Conservation (phyloP, 2,113 vertebrate species). For the Xyrauchen texanus region DNA sequence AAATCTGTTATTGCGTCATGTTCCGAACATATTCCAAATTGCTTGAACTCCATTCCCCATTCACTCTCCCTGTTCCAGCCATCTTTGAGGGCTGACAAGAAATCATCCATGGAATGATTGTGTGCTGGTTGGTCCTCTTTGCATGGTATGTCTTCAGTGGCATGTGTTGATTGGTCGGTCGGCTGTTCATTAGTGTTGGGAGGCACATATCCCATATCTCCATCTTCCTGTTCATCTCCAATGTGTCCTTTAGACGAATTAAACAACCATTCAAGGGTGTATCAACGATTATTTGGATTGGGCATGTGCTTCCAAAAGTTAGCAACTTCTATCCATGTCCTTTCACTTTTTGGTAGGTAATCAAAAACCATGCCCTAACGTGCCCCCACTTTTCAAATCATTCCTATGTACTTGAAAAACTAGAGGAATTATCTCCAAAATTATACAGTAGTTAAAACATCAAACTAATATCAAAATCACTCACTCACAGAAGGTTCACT, state of each 20-base stretch:
- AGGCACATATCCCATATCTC: neutral
- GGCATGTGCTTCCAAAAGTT: no score
- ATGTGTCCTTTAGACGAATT: conserved; percentile 9
- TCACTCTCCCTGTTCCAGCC: neutral
- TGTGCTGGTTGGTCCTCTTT: conserved; percentile 1
- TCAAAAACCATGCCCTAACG: no score
- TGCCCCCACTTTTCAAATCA: no score
- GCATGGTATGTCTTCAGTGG: conserved; percentile 32
- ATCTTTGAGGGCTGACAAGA: conserved; percentile 57
- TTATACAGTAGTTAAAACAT: no score
- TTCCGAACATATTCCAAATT: conserved; percentile 64
- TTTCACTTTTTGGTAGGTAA: no score
- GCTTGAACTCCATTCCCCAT: conserved; percentile 33
- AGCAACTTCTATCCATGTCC: no score
- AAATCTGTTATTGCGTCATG: conserved; percentile 2
- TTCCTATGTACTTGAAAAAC: no score
- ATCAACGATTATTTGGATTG: neutral
- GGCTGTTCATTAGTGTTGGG: neutral
- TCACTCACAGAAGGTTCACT: no score
- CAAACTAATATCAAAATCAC: no score
- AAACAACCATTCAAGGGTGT: neutral
- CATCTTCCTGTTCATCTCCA: neutral
- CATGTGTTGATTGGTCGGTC: neutral
- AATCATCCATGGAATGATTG: conserved; percentile 47
- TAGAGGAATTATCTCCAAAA: no score